Conservation (phyloP, 2,113 vertebrate genomes). For the Malurus elegans region DNA sequence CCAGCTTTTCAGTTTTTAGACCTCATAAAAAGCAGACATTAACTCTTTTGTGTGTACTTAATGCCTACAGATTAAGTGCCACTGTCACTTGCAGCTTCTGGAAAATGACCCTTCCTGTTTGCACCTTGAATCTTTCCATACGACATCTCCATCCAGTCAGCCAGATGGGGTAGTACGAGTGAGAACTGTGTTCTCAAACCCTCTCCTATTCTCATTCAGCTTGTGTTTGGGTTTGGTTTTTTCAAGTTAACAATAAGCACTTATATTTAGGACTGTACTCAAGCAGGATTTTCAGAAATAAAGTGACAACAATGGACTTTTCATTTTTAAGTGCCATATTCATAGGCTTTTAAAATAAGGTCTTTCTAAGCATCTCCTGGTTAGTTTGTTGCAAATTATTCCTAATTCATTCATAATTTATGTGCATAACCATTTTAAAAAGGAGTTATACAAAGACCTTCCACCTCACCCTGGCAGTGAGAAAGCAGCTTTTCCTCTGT, state of each 20-base stretch:
- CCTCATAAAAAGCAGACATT: not conserved
- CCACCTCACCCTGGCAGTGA: not conserved
- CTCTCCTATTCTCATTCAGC: not conserved
- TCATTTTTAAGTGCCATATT: not conserved
- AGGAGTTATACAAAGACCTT: not conserved
- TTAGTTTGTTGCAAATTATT: not conserved
- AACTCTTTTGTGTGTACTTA: not conserved
- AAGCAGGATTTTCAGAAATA: not conserved
- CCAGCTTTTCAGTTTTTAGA: not conserved
- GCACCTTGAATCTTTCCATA: not conserved
- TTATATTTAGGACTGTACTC: not conserved
- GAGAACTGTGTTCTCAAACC: not conserved
- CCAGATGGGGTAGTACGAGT: not conserved
- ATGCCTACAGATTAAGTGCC: not conserved
- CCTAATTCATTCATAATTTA: not conserved
- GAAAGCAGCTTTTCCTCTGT: not conserved
- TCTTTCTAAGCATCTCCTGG: not conserved
- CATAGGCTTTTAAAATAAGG: not conserved
- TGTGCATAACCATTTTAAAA: not conserved
- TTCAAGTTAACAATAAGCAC: not conserved
- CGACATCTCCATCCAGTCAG: not conserved
- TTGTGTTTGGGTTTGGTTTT: not conserved
- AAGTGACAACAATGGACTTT: not conserved
- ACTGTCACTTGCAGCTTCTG: not conserved
- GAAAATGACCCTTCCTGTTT: not conserved